These are phyloP conservation scores for Spea bombifrons DNA, from an alignment of 2,113 vertebrate genomes.

Conservation along the genomic window DNA sequence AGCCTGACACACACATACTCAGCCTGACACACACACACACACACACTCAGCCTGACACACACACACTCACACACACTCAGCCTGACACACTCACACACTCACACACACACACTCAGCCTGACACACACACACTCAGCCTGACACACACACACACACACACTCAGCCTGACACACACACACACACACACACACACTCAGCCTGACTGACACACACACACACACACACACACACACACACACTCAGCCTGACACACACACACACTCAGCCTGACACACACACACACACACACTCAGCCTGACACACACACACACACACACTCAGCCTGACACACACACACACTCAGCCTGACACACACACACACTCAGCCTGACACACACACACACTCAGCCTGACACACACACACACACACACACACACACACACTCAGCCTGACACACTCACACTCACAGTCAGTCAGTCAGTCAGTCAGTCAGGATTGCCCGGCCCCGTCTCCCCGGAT, in stretches of 20 bases:
- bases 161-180: too few relatives aligned
- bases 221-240: too few relatives aligned
- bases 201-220: too few relatives aligned
- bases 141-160: background rate
- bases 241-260: background rate
- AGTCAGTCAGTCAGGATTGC: background rate
- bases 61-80: background rate
- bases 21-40: too few relatives aligned
- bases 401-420: background rate
- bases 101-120: background rate
- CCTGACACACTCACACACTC: too few relatives aligned
- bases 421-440: background rate
- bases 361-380: background rate
- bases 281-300: too few relatives aligned
- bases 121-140: background rate
- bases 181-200: background rate
- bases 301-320: too few relatives aligned
- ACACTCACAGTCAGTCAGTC: background rate
- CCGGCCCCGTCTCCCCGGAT: background rate
- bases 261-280: background rate
- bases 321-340: too few relatives aligned
- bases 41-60: too few relatives aligned
- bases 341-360: background rate
- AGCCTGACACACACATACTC: background rate
- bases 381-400: background rate